A percentile compares a stretch with the other conserved stretches of the same genome.
Conservation (phyloP, 2,113 vertebrate species). For the Connochaetes taurinus region DNA sequence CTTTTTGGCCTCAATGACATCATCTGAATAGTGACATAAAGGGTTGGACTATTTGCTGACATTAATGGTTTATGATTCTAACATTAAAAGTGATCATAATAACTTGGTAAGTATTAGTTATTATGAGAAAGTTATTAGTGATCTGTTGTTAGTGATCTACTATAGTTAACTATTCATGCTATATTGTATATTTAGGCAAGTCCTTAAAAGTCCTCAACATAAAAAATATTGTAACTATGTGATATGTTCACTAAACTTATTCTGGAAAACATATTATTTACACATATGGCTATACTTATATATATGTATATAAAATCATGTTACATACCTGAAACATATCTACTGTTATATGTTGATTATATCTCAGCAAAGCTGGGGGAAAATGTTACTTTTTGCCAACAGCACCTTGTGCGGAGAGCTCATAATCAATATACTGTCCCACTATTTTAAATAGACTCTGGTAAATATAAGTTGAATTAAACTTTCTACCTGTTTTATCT, state of each 20-base stretch:
- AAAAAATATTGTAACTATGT: background rate
- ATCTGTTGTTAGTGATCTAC: background rate
- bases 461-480: background rate
- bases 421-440: background rate
- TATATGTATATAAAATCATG: background rate
- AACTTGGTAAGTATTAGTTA: background rate
- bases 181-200: background rate
- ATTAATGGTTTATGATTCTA: background rate
- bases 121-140: background rate
- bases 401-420: background rate
- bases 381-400: background rate
- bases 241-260: background rate
- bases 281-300: background rate
- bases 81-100: background rate
- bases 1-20: background rate
- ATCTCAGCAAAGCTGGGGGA: background rate
- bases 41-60: background rate
- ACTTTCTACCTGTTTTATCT: background rate
- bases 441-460: background rate
- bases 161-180: background rate
- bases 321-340: background rate
- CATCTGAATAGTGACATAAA: background rate
- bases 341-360: background rate
- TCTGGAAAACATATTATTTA: background rate
- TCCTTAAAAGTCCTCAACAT: background rate